These are phyloP conservation scores for Scytalopus superciliaris DNA, from an alignment of 2,113 vertebrate species.

Conservation along the genomic window DNA sequence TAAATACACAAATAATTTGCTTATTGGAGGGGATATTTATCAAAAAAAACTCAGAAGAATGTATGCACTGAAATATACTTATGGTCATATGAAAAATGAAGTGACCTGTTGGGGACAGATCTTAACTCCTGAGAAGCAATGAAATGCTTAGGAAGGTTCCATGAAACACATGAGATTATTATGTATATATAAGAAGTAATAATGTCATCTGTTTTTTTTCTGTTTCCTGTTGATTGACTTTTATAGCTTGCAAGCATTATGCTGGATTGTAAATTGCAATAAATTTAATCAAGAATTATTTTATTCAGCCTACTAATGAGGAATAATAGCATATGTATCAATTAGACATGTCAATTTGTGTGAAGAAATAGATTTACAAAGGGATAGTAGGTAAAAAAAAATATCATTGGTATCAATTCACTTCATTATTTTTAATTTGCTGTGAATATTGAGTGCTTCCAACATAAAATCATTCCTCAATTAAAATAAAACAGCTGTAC, in stretches of 20 bases:
- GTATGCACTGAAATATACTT: background rate
- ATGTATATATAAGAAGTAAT: conserved; percentile 63
- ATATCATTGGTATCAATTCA: conserved; percentile 80
- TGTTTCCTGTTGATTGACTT: conserved; percentile 82
- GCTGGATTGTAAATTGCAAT: conserved; percentile 81
- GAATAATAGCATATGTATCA: conserved; percentile 84
- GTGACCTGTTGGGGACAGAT: background rate
- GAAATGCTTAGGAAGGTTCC: background rate
- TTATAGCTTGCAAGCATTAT: conserved; percentile 84
- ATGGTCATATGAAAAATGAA: background rate
- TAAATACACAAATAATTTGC: background rate
- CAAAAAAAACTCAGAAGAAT: background rate
- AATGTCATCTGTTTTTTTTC: conserved; percentile 71
- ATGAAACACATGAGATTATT: background rate
- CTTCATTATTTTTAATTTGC: conserved; percentile 85
- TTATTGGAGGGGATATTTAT: conserved; percentile 13
- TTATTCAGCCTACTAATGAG: conserved; percentile 82
- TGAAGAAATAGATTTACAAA: conserved; percentile 85
- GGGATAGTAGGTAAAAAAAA: conserved; percentile 77
- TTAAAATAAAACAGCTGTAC: conserved; percentile 81
- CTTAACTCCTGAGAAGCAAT: background rate
- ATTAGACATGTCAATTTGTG: conserved; percentile 83
- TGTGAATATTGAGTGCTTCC: conserved; percentile 81
- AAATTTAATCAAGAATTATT: conserved; percentile 88
- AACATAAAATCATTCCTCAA: conserved; percentile 81